Evolutionary conservation across 2,888 invertebrate species (phyloP).

Genomic region (Pseudococcus viburni): DNA sequence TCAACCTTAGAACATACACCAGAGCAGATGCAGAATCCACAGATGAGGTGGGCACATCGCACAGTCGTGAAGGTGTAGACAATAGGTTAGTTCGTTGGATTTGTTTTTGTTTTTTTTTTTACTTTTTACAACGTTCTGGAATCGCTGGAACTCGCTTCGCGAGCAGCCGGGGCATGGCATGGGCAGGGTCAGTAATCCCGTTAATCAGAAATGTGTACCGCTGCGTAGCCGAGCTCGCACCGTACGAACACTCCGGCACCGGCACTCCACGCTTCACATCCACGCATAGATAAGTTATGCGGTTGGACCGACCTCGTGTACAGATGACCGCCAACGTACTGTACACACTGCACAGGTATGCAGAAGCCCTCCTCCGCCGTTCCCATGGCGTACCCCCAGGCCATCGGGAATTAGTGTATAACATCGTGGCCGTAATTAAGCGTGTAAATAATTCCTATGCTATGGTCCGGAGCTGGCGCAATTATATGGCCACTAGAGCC

Average conservation of each 20-base stretch:
- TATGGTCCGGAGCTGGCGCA: neutral
- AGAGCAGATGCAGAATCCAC: neutral
- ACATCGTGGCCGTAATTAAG: conserved; percentile 10
- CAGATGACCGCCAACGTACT: conserved; percentile 32
- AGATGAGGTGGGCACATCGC: neutral
- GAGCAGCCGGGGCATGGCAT: neutral
- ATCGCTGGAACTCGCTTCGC: neutral
- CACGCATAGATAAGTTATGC: conserved; percentile 19
- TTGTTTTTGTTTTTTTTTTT: neutral
- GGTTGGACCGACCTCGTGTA: conserved; percentile 24
- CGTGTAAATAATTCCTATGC: conserved; percentile 24
- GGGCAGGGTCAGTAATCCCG: conserved; percentile 40
- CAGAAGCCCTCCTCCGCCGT: conserved; percentile 5
- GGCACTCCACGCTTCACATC: neutral
- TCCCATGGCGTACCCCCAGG: neutral
- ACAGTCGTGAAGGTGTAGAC: neutral
- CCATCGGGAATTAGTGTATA: conserved; percentile 14
- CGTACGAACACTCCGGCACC: neutral
- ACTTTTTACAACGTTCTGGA: neutral
- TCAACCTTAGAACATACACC: neutral
- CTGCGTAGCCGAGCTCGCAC: conserved; percentile 30
- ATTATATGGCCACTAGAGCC: neutral
- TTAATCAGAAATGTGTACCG: conserved; percentile 43
- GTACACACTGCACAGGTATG: conserved; percentile 15
- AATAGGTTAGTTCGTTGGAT: neutral